Evolutionary conservation across 2,888 invertebrate genomes (phyloP).

Genomic region (Geotrupes spiniger): DNA sequence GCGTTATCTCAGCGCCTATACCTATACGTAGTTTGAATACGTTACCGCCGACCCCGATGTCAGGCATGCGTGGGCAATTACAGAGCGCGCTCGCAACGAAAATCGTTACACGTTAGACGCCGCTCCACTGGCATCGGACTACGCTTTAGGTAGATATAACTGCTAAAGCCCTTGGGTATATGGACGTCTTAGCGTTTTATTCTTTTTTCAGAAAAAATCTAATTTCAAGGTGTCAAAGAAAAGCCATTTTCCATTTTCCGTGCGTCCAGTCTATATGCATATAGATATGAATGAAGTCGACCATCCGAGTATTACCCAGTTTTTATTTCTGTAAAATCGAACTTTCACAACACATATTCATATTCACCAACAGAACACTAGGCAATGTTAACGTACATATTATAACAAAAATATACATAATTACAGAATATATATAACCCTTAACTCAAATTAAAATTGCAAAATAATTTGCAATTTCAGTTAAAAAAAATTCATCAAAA

Average conservation of each 20-base stretch:
- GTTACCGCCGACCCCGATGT: conserved; percentile 28
- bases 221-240: conserved; percentile 54
- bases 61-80: conserved; percentile 30
- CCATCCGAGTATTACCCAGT: conserved; percentile 44
- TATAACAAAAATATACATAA: no score
- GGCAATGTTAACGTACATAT: no score
- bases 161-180: conserved; percentile 44
- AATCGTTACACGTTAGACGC: conserved; percentile 22
- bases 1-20: conserved; percentile 35
- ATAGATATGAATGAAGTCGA: conserved; percentile 45
- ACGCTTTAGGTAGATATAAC: conserved; percentile 47
- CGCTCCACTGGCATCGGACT: conserved; percentile 34
- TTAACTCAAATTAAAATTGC: no score
- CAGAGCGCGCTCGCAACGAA: conserved; percentile 14
- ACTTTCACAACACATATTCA: no score
- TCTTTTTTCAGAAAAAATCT: conserved; percentile 50
- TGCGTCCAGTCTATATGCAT: conserved; percentile 46
- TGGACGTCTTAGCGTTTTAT: conserved; percentile 46
- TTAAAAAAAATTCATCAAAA: no score
- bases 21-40: conserved; percentile 32
- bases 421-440: no score
- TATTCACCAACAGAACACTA: no score
- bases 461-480: no score
- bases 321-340: no score
- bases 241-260: conserved; percentile 52